These are phyloP conservation scores for Notospermus geniculatus DNA, from an alignment of 1,140 invertebrate genomes.

Conservation along the genomic window DNA sequence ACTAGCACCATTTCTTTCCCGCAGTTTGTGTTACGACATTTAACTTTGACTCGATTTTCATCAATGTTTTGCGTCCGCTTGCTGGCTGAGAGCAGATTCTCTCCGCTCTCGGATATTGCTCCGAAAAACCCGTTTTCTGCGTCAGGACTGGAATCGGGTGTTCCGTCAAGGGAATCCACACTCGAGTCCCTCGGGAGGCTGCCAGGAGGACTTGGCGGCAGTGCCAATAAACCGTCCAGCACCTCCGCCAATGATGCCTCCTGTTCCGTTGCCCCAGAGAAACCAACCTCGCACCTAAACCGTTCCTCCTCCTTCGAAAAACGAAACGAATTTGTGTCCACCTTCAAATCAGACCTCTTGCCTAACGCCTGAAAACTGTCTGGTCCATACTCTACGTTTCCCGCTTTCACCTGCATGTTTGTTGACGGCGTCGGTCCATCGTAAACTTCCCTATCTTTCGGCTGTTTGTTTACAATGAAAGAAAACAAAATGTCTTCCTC, in stretches of 20 bases:
- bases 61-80: conserved; percentile 19
- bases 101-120: not conserved
- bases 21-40: conserved; percentile 52
- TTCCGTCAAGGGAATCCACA: not conserved
- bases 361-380: no score
- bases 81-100: not conserved
- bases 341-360: no score
- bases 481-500: no score
- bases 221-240: conserved; percentile 81
- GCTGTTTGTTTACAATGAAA: no score
- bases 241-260: conserved; percentile 88
- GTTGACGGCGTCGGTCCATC: no score
- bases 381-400: no score
- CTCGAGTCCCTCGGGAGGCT: not conserved
- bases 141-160: not conserved
- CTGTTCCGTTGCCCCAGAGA: conserved; percentile 49
- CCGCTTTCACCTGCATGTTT: no score
- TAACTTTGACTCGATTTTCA: conserved; percentile 40
- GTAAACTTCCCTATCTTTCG: no score
- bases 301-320: no score
- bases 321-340: no score
- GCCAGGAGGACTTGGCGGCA: conserved; percentile 63
- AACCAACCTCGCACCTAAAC: no score
- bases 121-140: not conserved
- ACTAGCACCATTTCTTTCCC: conserved; percentile 43